A percentile compares a stretch with the other conserved stretches of the same genome.
These are phyloP conservation scores for Caenorhabditis becei DNA, from an alignment of 2,888 invertebrate species.

Conservation along the genomic window DNA sequence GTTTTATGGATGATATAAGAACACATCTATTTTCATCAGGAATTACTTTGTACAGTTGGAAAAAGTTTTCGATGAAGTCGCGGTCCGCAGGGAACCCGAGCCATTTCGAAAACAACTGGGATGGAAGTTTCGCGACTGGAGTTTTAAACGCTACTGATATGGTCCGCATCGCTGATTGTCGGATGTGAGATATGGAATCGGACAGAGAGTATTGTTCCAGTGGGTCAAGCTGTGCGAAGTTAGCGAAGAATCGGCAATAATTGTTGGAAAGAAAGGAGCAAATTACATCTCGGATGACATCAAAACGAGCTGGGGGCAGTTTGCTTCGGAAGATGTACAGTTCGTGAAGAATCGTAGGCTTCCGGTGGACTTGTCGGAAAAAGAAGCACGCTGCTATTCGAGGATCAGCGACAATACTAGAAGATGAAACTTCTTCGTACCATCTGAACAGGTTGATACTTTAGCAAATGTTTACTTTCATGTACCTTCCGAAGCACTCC, in stretches of 20 bases:
- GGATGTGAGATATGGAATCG: conserved; percentile 39
- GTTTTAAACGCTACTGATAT: conserved; percentile 59
- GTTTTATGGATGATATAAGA: conserved; percentile 16
- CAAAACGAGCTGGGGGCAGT: conserved; percentile 8
- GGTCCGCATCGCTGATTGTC: conserved; percentile 40
- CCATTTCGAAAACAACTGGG: conserved; percentile 33
- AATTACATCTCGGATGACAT: conserved; percentile 15
- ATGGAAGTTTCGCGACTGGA: conserved; percentile 29
- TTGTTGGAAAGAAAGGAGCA: conserved; percentile 41
- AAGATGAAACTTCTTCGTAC: conserved; percentile 22
- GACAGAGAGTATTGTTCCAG: conserved; percentile 28
- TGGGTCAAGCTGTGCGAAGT: conserved; percentile 20
- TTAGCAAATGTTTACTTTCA: not conserved
- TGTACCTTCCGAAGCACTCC: conserved; percentile 68
- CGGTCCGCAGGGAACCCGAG: conserved; percentile 31
- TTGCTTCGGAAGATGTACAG: conserved; percentile 15
- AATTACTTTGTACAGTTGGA: conserved; percentile 15
- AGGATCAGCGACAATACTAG: not conserved
- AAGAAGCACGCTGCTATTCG: conserved; percentile 32
- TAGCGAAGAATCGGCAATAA: conserved; percentile 47
- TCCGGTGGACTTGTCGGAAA: conserved; percentile 35
- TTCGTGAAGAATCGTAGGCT: conserved; percentile 36
- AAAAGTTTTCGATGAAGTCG: conserved; percentile 17
- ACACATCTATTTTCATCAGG: conserved; percentile 23
- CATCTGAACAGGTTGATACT: conserved; percentile 29